Conservation (phyloP, 2,888 invertebrate species). For the Drosophila cracens region DNA sequence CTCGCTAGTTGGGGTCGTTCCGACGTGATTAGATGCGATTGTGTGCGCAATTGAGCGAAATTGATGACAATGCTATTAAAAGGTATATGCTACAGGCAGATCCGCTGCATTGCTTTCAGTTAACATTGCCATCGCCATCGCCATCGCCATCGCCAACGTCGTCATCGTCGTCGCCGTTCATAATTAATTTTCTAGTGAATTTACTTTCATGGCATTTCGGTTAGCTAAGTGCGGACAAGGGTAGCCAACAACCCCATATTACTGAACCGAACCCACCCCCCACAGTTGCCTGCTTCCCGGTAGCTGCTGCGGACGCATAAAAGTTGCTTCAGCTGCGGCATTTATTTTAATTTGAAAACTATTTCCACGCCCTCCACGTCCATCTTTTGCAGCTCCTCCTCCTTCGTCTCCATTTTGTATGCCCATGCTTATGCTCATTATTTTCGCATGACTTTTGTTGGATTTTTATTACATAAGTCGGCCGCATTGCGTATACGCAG, state of each 20-base stretch:
- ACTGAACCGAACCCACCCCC: background rate
- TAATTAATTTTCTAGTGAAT: constrained; percentile 80
- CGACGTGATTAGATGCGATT: constrained; percentile 79
- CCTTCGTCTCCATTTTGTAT: constrained; percentile 14
- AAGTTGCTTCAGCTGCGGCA: constrained; percentile 75
- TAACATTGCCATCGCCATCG: constrained; percentile 2
- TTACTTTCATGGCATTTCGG: constrained; percentile 77
- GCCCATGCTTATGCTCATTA: constrained; percentile 67
- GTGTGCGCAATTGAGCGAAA: constrained; percentile 80
- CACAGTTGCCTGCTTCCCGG: constrained; percentile 2
- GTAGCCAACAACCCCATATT: constrained; percentile 17
- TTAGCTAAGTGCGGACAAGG: constrained; percentile 60
- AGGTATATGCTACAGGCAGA: constrained; percentile 60
- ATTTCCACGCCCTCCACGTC: constrained; percentile 59
- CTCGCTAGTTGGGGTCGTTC: constrained; percentile 62
- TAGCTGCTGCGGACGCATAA: constrained; percentile 60
- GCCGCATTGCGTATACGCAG: constrained; percentile 74
- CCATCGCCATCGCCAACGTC: constrained; percentile 17
- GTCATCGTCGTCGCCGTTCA: constrained; percentile 58
- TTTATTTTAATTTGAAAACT: constrained; percentile 81
- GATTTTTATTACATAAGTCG: constrained; percentile 75
- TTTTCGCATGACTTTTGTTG: constrained; percentile 75
- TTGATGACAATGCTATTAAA: constrained; percentile 79
- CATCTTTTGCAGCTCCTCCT: background rate
- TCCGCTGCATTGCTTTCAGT: constrained; percentile 63